Base-by-base conservation (phyloP, 1,140 invertebrate genomes). In the Venturia canescens region DNA sequence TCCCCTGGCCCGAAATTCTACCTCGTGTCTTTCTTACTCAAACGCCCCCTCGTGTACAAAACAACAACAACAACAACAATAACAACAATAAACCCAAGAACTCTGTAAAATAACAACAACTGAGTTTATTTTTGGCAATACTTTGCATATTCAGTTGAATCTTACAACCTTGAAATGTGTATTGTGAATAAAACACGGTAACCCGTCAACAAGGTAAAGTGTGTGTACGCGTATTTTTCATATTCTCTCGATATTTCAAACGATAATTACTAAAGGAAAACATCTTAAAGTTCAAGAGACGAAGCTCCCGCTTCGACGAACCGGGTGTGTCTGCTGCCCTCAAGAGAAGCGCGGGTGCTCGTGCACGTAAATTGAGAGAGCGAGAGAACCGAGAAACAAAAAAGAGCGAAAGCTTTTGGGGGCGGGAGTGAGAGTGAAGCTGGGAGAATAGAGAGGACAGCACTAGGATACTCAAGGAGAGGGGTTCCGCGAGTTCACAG, bases 311-410 rank as follows among this genome's bases (percentile, higher is more conserved):
- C 50, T 27, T 76, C 74, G 53, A 76, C 74, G 74, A 76, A 76
- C 74, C 74, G 74, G 74, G 74, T 76, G 74, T 76, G 74, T 76
- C 74, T 76, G 71, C 71, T 53, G 50, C 74, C 53, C 50, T 50
- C 50, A 29, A 57, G 53, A 76, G 27, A 57, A 27, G 27, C 21
- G 15, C n/a, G 44, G 48, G 71, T 16, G 71, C 23, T 31, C 3
- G 26, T 18, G 48, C 15, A 18, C 26, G 44, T 50, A 53, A 74
- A 74, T 27, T n/a, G 69, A 71, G 69, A 29, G 38, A 31, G 29
- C 29, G 26, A 71, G 26, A 48, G 16, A 69, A 21, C n/a, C 7
- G 34, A 26, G 21, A 63, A 63, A 63, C n/a, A 15, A 29, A 69
- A 69, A 69, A 29, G 29, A 31, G 66, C 27, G 27, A 27, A 15